Base-by-base conservation (phyloP, 1,140 invertebrate species). In the Listronotus oregonensis region DNA sequence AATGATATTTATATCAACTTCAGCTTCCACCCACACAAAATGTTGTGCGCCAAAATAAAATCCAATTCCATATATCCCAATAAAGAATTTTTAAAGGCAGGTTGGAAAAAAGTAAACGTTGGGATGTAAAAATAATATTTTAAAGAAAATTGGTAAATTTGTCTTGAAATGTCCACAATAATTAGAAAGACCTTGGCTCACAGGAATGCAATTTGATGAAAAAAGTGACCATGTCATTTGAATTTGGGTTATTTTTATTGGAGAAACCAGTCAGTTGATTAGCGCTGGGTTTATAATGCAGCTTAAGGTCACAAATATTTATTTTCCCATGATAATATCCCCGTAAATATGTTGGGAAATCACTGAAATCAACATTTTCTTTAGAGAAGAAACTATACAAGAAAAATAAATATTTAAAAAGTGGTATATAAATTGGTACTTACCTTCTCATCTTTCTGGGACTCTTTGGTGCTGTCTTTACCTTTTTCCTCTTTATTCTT, bases 401-500 rank as follows among this genome's bases (percentile, higher is more conserved):
- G 8, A 3, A n/a, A 54, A 54, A 54, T 54, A 17, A 54, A 52
- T 6, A 14, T 37, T 37, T n/a, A n/a, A 56, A 55, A 66, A 42
- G 39, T 12, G 14, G 18, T 14, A 34, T 51, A 39, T 43, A 57
- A 46, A 14, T 27, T 43, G 21, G 31, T 18, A 69, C 64, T 58
- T 63, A 74, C 73, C 58, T 74, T 71, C 50, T 73, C 69, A 64
- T 71, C 71, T 56, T 70, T 68, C 32, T 67, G 64, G 8, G 66
- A n/a, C 21, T 70, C 67, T 32, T 71, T 73, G 34, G 49, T 42
- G 39, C 17, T 52, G 46, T 67, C 67, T 49, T 44, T 50, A 14
- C 27, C 21, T 54, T 71, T 68, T 32, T 75, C 67, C 14, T 46
- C 52, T 51, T 66, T 71, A 47, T 75, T 79, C 70, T 81, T 81